Evolutionary conservation across 2,888 invertebrate species (phyloP).

Genomic region (Eupeodes luniger): DNA sequence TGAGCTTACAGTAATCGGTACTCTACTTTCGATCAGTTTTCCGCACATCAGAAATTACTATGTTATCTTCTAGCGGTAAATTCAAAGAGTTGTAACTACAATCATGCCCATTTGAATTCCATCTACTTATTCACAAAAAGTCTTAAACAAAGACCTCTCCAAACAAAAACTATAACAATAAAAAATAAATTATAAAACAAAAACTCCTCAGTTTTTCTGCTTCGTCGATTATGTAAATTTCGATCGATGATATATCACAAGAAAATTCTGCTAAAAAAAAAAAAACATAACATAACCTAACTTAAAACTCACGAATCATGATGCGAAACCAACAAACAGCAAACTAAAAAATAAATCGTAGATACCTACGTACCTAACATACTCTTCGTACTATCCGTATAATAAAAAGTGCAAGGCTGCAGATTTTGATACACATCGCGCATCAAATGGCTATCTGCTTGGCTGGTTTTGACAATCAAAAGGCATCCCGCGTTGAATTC

Average conservation of each 20-base stretch:
- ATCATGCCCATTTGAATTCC: constrained; percentile 35
- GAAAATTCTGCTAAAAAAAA: constrained; percentile 7
- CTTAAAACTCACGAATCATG: constrained; percentile 45
- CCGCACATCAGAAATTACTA: too few species aligned
- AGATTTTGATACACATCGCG: constrained; percentile 73
- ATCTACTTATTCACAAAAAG: neutral
- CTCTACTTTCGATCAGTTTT: too few species aligned
- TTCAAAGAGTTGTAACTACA: constrained; percentile 36
- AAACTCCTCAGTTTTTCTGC: constrained; percentile 69
- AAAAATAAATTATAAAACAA: constrained; percentile 53
- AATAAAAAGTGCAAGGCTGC: constrained; percentile 68
- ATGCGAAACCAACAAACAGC: constrained; percentile 39
- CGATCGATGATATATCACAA: constrained; percentile 54
- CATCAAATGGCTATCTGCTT: constrained; percentile 76
- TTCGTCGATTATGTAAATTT: constrained; percentile 71
- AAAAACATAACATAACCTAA: constrained; percentile 3
- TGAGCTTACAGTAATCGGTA: too few species aligned
- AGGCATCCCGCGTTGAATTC: constrained; percentile 73
- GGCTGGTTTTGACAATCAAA: constrained; percentile 73
- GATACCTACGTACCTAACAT: too few species aligned
- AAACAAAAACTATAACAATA: constrained; percentile 42
- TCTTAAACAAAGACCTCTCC: neutral
- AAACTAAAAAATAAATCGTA: neutral
- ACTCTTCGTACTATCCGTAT: too few species aligned
- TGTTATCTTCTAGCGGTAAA: constrained; percentile 32